These are phyloP conservation scores for Gisinianus flammeolus DNA, from an alignment of 2,888 invertebrate species.

Conservation along the genomic window DNA sequence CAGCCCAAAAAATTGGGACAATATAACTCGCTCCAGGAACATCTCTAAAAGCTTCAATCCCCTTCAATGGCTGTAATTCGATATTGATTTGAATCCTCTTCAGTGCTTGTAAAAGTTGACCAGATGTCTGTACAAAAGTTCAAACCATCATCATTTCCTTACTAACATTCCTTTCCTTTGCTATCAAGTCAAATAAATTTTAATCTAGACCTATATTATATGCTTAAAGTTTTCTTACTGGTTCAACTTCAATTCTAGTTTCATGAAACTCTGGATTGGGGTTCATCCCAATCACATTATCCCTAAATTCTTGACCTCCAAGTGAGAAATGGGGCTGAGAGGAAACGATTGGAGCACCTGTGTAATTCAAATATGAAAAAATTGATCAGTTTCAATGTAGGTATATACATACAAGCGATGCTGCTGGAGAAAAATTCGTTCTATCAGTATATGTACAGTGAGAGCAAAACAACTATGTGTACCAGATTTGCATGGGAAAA, in stretches of 20 bases:
- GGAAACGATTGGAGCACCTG: slow-evolving; percentile 36
- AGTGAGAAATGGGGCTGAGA: slow-evolving; percentile 42
- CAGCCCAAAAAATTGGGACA: slow-evolving; percentile 56
- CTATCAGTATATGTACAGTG: neutral
- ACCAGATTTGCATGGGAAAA: slow-evolving; percentile 43
- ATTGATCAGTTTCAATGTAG: neutral
- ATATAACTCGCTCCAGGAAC: slow-evolving; percentile 40
- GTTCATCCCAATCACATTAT: slow-evolving; percentile 19
- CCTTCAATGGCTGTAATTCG: slow-evolving; percentile 44
- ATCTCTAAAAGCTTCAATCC: slow-evolving; percentile 15
- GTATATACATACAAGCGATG: neutral
- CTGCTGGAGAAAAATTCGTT: neutral
- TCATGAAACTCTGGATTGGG: slow-evolving; percentile 28
- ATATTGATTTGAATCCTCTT: slow-evolving; percentile 55
- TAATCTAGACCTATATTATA: too few relatives aligned
- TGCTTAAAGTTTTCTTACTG: slow-evolving; percentile 17
- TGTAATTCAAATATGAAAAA: slow-evolving; percentile 16
- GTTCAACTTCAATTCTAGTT: slow-evolving; percentile 39
- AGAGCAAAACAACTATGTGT: neutral
- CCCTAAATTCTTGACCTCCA: neutral
- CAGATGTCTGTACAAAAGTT: slow-evolving; percentile 46
- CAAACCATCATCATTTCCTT: neutral
- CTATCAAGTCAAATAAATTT: too few relatives aligned
- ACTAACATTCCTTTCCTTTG: neutral
- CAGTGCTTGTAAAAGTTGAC: slow-evolving; percentile 49